Evolutionary conservation across 1,140 invertebrate genomes (phyloP), one percentile per base, ranked within the genome.

Genomic region (Heliconius eleuchia): DNA sequence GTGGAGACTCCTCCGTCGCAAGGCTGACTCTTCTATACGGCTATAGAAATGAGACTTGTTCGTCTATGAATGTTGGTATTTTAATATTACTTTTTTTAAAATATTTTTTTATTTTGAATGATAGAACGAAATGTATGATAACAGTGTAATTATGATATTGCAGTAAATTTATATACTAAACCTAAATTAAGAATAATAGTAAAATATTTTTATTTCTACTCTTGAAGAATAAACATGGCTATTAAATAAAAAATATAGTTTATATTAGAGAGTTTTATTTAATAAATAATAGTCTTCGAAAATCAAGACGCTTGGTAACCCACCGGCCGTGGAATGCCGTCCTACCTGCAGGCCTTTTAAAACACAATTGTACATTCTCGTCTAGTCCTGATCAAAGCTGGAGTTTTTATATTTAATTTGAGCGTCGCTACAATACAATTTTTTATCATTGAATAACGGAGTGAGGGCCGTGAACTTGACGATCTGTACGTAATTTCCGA

Each of bases 271-370:
- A 2, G 18, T 60, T 60, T 23, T 23, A 23, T 23, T 23, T 23
- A 23, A 23, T 23, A 23, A 23, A 23, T 34, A 66, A 30, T 66
- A 30, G 11, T 66, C 60, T 9, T 13, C 50, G 18, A 73, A 23
- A 18, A 6, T 7, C 37, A 16, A 71, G n/a, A 70, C 55, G 74
- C 55, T 42, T 72, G 80, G 77, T 50, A 70, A 52, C 74, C 76
- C 71, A 57, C 50, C 72, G 57, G 13, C 60, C 74, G 23, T 76
- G 81, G 81, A 82, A 82, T 82, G 81, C 77, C 70, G 80, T 80
- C 78, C 75, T 79, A 82, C 81, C 81, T 82, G 81, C 80, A 71
- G 75, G 78, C 75, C 77, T 73, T 78, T 78, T 79, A 71, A 77
- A 78, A 77, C 73, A 52, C 73, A 60, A 77, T 81, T 81, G 79